Percentiles rank a stretch among this genome's conserved stretches.
These are phyloP conservation scores for Oryzaephilus surinamensis DNA, from an alignment of 1,140 invertebrate species.

Conservation along the genomic window DNA sequence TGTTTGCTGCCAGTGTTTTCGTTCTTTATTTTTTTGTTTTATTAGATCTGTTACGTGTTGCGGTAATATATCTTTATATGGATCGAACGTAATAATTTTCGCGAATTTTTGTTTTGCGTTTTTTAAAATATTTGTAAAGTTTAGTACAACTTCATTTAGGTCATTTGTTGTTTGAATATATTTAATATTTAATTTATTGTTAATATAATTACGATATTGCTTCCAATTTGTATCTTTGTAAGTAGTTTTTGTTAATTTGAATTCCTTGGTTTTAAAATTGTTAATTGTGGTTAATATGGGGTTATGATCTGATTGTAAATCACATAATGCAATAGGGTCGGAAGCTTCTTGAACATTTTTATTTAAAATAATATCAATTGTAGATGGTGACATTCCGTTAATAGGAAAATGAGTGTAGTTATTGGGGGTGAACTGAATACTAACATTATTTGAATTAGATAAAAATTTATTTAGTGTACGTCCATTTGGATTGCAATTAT, in stretches of 20 bases:
- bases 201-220: conserved; percentile 2
- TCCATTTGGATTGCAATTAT: background rate
- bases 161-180: conserved; percentile 1
- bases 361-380: background rate
- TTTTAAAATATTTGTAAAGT: conserved; percentile 1
- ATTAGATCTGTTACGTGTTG: conserved; percentile 1
- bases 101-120: background rate
- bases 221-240: conserved; percentile 9
- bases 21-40: conserved; percentile 5
- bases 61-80: background rate
- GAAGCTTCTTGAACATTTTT: background rate
- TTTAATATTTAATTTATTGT: conserved; percentile 1
- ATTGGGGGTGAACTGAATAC: background rate
- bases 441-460: background rate
- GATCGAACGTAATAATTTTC: background rate
- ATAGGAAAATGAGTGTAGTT: background rate
- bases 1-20: conserved; percentile 6
- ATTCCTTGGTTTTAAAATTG: no score
- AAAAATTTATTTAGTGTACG: background rate
- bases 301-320: background rate
- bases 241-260: no score
- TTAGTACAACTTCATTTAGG: background rate
- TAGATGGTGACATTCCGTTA: background rate
- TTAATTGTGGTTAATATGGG: background rate
- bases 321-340: background rate